Evolutionary conservation across 2,113 vertebrate genomes (phyloP), one percentile per base, ranked within the genome.

Genomic region (Saccopteryx bilineata): DNA sequence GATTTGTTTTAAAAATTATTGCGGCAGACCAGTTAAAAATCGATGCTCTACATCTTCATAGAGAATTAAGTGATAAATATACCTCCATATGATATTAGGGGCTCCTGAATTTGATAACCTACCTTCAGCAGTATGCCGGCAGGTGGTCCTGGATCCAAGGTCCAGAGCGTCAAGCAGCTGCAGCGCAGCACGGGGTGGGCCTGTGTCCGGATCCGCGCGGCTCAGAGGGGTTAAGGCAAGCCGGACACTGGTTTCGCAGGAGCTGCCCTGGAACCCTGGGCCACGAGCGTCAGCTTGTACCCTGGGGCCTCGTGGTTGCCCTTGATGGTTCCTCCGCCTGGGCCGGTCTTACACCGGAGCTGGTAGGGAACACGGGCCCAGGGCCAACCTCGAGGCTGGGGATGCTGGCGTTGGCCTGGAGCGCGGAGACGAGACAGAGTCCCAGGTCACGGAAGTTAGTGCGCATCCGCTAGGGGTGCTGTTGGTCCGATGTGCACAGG

Each of bases 361-460:
- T 0, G 14, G 14, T 4, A 19, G 31, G 7, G 12, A 54, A 39
- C 2, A 48, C 23, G 11, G 15, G 10, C 7, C 10, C 9, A 39
- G 39, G 26, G 13, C 26, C 28, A 21, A 23, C 21, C 21, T 11
- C 2, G 8, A 14, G 28, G 56, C 26, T 31, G 12, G 11, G 56
- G 50, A 56, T 39, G 15, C 0, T 0, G 0, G 60, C 14, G 33
- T 4, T 2, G n/a, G 48, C 12, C 50, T 24, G 13, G 39, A 39
- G 26, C 5, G 2, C 19, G 0, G 13, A n/a, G 60, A 18, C n/a
- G 1, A 0, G 3, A 33, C 9, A 8, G 61, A 50, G 46, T 14
- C 46, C 31, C 11, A 28, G 7, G 65, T 9, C 14, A 7, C 14
- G 2, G 65, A 33, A 68, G 66, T 15, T 33, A n/a, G 66, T 9